These are phyloP conservation scores for Cettia cetti DNA, from an alignment of 2,113 vertebrate genomes.

Conservation along the genomic window DNA sequence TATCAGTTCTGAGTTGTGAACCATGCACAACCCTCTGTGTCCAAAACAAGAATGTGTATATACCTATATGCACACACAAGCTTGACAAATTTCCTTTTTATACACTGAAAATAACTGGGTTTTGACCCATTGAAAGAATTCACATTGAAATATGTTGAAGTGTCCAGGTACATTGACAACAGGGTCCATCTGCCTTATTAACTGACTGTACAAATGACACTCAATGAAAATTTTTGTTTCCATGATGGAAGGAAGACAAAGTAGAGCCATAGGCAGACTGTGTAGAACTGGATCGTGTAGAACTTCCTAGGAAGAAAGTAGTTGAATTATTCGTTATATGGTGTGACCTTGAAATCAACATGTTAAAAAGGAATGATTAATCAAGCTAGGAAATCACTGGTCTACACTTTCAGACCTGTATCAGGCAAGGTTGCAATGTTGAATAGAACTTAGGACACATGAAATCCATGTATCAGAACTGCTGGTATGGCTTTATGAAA, in stretches of 20 bases:
- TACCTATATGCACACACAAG: background rate
- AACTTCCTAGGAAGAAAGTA: background rate
- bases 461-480: background rate
- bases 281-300: background rate
- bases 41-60: background rate
- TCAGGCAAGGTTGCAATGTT: background rate
- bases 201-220: background rate
- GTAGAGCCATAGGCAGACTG: background rate
- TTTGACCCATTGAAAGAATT: background rate
- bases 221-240: background rate
- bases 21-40: background rate
- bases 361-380: background rate
- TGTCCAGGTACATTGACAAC: background rate
- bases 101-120: background rate
- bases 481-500: background rate
- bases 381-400: background rate
- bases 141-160: background rate
- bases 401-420: background rate
- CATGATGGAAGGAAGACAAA: background rate
- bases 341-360: background rate
- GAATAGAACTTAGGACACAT: background rate
- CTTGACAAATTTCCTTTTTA: background rate
- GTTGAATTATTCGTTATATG: background rate
- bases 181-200: background rate
- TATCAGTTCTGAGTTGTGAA: background rate